Base-by-base conservation (phyloP, 1,140 invertebrate genomes). In the Brachionus rotundiformis region DNA sequence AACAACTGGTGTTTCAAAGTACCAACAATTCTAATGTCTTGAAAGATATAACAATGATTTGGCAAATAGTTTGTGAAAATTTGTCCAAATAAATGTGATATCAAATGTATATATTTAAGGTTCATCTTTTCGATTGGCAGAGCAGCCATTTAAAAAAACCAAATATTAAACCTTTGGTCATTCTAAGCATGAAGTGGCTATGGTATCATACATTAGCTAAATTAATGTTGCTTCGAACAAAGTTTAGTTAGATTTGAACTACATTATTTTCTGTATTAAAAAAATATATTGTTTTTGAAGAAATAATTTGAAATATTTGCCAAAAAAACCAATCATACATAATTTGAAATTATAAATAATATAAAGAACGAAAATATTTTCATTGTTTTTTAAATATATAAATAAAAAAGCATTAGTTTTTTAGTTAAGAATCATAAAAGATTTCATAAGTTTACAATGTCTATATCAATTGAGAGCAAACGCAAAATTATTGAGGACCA, bases 391-490 rank as follows among this genome's bases (percentile, higher is more conserved):
- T 19, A 19, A 19, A 19, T 39, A 39, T 2, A 10, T 10, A 39
- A 39, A 39, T 39, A 33, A 39, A 39, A 19, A 36, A 33, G 16
- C 13, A 1, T 31, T 31, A n/a, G 29, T 33, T 63, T 31, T 33
- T 39, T 13, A 16, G 16, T 41, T 41, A 11, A n/a, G n/a, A n/a
- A 3, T 13, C 6, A 13, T 41, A 41, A 41, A 41, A 41, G 39
- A 13, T 41, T 41, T 0, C 39, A 41, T 36, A 39, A 71, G 16
- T 71, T 16, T 19, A 36, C 10, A 23, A 71, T 71, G 25, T 63
- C 61, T 13, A 63, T 27, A 41, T 73, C 76, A 33, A 59, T 79
- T 11, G 76, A 59, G n/a, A 23, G 25, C 29, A 79, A 79, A 5
- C 47, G 76, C 8, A 7, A 41, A 10, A 3, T 19, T 25, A 79